Evolutionary conservation across 2,888 invertebrate species (phyloP).

Genomic region (Nasonia oneida): DNA sequence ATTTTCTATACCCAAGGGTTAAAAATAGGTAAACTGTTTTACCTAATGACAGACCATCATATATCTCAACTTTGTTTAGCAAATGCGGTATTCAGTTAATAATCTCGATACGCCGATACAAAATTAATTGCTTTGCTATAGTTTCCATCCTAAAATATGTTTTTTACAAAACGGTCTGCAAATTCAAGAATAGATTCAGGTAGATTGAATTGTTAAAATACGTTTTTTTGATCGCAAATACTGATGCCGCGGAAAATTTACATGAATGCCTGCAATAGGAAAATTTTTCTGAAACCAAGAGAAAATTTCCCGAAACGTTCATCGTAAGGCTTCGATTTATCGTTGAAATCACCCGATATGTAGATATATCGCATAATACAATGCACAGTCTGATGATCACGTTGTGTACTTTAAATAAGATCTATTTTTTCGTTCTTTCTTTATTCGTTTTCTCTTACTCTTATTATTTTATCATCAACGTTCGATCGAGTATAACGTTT

Average conservation of each 20-base stretch:
- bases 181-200: background rate
- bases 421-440: conserved; percentile 4
- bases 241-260: background rate
- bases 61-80: background rate
- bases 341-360: conserved; percentile 16
- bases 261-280: background rate
- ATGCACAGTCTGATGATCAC: conserved; percentile 54
- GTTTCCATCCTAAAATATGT: background rate
- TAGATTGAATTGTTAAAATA: background rate
- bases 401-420: conserved; percentile 30
- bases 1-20: background rate
- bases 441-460: conserved; percentile 11
- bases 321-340: conserved; percentile 23
- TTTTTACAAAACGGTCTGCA: background rate
- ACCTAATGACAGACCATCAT: background rate
- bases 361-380: conserved; percentile 22
- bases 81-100: background rate
- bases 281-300: background rate
- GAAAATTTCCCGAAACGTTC: conserved; percentile 20
- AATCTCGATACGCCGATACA: conserved; percentile 15
- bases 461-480: conserved; percentile 21
- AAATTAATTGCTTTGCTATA: conserved; percentile 27
- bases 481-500: conserved; percentile 44
- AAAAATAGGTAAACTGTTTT: conserved; percentile 9
- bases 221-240: background rate